A percentile compares a stretch with the other conserved stretches of the same genome.
These are phyloP conservation scores for Aythya baeri DNA, from an alignment of 2,113 vertebrate species.

Conservation along the genomic window DNA sequence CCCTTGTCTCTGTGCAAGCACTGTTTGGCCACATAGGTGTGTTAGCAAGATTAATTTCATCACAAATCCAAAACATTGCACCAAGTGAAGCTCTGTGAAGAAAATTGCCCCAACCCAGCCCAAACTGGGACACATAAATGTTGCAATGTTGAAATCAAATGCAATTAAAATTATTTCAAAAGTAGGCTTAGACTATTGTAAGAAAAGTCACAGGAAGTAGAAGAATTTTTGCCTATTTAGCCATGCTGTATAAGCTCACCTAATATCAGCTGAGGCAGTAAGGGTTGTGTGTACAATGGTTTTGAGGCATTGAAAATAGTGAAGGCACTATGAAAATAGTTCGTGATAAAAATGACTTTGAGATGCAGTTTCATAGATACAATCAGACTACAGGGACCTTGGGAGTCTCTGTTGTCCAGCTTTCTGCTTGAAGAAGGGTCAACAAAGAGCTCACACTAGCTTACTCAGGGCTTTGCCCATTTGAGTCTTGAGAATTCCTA, in stretches of 20 bases:
- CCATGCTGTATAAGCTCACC: neutral
- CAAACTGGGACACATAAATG: neutral
- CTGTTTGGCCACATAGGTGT: too few relatives aligned
- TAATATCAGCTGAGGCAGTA: neutral
- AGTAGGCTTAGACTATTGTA: slow-evolving; percentile 24
- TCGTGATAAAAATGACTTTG: neutral
- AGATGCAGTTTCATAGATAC: neutral
- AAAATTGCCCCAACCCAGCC: too few relatives aligned
- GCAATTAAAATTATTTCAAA: slow-evolving; percentile 14
- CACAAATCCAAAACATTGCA: too few relatives aligned
- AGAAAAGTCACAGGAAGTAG: neutral
- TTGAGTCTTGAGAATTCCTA: neutral
- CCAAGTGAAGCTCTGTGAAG: too few relatives aligned
- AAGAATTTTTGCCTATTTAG: neutral
- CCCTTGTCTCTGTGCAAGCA: too few relatives aligned
- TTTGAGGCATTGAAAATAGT: neutral
- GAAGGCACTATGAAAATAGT: neutral
- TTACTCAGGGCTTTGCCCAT: neutral
- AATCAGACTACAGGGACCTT: neutral
- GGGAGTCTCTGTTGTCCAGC: neutral
- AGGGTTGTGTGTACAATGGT: neutral
- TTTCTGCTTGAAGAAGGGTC: neutral
- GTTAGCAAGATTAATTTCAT: too few relatives aligned
- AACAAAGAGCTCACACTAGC: neutral
- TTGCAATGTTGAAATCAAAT: slow-evolving; percentile 59